phyloP scores from a whole-genome alignment of 2,113 vertebrate genomes.

The Xerus inauris region DNA sequence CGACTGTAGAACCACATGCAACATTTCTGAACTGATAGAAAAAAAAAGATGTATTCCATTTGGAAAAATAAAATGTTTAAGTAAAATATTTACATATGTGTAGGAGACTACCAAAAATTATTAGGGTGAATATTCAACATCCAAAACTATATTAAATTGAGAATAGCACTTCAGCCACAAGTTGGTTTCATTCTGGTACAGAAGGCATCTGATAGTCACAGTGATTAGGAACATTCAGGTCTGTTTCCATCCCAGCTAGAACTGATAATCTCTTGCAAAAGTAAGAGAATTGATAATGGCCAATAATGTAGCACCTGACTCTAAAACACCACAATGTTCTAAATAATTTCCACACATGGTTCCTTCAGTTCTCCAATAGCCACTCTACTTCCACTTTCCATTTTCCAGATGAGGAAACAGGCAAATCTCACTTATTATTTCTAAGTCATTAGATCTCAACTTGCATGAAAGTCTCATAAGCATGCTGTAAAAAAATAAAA shows the following conservation, averaged over 20 bases:
- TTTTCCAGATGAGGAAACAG: not conserved
- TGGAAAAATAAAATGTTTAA: not conserved
- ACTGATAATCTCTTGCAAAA: not conserved
- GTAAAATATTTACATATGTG: not conserved
- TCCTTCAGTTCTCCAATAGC: not conserved
- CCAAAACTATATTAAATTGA: not conserved
- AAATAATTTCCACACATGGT: not conserved
- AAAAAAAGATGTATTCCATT: slow-evolving; percentile 21
- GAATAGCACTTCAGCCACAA: not conserved
- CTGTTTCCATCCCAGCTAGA: not conserved
- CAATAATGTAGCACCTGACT: not conserved
- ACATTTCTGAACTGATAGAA: not conserved
- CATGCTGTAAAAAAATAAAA: not conserved
- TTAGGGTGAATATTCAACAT: not conserved
- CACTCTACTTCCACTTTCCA: not conserved
- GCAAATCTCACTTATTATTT: not conserved
- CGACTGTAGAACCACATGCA: not conserved
- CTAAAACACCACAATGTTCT: not conserved
- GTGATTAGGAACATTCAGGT: not conserved
- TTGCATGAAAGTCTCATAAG: not conserved
- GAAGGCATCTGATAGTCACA: not conserved
- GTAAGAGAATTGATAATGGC: not conserved
- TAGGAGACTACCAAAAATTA: slow-evolving; percentile 6
- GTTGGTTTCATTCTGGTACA: not conserved
- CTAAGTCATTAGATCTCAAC: not conserved